Evolutionary conservation across 2,113 vertebrate species (phyloP).

Genomic region (Sclerurus mexicanus): DNA sequence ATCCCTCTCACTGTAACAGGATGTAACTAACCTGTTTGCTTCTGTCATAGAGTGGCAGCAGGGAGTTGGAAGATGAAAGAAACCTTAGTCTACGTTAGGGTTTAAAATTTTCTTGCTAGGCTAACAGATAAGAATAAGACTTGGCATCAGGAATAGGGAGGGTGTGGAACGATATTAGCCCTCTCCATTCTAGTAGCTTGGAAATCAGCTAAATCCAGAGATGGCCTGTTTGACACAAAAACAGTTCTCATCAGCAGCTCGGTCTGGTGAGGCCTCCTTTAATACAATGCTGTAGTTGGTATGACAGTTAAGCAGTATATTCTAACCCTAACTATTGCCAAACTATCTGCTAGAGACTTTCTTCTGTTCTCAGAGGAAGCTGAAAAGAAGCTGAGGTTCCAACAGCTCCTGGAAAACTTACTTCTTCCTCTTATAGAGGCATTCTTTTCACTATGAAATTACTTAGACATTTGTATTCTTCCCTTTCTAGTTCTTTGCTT

Average conservation of each 20-base stretch:
- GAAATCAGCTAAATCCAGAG: background rate
- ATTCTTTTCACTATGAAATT: background rate
- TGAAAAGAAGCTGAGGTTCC: background rate
- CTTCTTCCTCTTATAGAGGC: background rate
- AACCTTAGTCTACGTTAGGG: background rate
- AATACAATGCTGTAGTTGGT: background rate
- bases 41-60: accelerated
- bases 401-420: background rate
- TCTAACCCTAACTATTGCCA: background rate
- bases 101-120: background rate
- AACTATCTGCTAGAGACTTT: background rate
- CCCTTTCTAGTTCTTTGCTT: background rate
- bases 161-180: background rate
- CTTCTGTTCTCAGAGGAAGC: background rate
- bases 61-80: background rate
- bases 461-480: accelerated
- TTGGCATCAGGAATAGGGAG: background rate
- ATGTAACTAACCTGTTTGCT: background rate
- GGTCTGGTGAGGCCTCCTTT: background rate
- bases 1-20: background rate
- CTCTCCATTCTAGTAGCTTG: background rate
- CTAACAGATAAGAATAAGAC: background rate
- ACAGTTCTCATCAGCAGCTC: background rate
- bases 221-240: background rate
- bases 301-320: background rate